Percentiles rank a stretch among this genome's conserved stretches.
These are phyloP conservation scores for Notodonta ziczac DNA, from an alignment of 2,888 invertebrate species.

Conservation along the genomic window DNA sequence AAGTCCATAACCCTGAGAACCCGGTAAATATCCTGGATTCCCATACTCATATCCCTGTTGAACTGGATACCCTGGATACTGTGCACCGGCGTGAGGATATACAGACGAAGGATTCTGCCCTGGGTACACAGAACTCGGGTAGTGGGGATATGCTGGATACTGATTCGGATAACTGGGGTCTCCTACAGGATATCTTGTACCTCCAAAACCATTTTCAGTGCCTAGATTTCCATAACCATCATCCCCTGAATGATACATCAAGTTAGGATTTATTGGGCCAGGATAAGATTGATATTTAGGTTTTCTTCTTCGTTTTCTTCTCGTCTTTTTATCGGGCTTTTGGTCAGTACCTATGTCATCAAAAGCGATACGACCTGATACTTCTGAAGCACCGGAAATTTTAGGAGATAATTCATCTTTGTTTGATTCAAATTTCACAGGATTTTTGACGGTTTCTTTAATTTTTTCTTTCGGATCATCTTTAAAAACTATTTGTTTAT, in stretches of 20 bases:
- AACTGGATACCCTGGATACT: slow-evolving; percentile 22
- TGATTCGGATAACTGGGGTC: slow-evolving; percentile 19
- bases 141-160: slow-evolving; percentile 11
- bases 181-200: background rate
- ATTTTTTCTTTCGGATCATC: slow-evolving; percentile 11
- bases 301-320: slow-evolving; percentile 44
- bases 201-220: background rate
- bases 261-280: slow-evolving; percentile 13
- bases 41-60: slow-evolving; percentile 18
- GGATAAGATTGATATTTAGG: slow-evolving; percentile 33
- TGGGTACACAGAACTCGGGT: background rate
- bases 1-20: background rate
- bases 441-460: background rate
- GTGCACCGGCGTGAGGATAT: slow-evolving; percentile 8
- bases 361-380: slow-evolving; percentile 10
- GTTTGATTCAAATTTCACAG: background rate
- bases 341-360: slow-evolving; percentile 38
- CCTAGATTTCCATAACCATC: slow-evolving; percentile 6
- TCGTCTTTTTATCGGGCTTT: slow-evolving; percentile 41
- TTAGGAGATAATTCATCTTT: background rate
- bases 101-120: slow-evolving; percentile 16
- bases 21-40: background rate
- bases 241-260: slow-evolving; percentile 3
- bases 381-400: background rate
- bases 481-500: slow-evolving; percentile 16